Evolutionary conservation across 1,140 invertebrate species (phyloP), one percentile per base, ranked within the genome.

Genomic region (Brachionus koreanus): DNA sequence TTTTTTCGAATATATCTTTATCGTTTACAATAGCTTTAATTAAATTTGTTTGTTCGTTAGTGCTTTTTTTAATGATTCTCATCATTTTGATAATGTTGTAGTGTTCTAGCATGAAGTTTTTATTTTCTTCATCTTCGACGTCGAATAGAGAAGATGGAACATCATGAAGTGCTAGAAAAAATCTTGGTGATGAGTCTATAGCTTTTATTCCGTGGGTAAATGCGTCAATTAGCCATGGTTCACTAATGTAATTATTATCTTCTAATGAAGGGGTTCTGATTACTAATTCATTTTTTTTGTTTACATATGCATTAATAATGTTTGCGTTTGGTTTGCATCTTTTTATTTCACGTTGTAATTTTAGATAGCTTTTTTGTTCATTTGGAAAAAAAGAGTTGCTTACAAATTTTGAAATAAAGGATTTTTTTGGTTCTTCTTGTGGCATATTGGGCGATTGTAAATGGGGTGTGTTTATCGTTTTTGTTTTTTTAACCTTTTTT

Each of bases 211-310:
- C 63, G 33, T 67, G 63, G 9, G 9, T n/a, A 67, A 67, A 67
- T 5, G 63, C 63, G 29, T 67, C 63, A 0, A 4, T 67, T 67
- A 25, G 29, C 63, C 63, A 67, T 33, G 23, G 23, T 29, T 67
- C 25, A 67, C 35, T 67, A 5, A 67, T 67, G 1, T 67, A 35
- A 67, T 6, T 33, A 13, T 67, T 67, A 6, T 67, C 25, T n/a
- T 33, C 29, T 3, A 33, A 13, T 29, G 63, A n/a, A 35, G 23
- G 0, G 23, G 63, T 57, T 57, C 49, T 57, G 1, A 57, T 57
- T 12, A 67, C 13, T 37, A 67, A 13, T 67, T 67, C 63, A 35
- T 67, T 37, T 67, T 67, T 67, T 67, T 67, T 67, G 63, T 67
- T 67, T 12, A 67, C 35, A 67, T 67, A 67, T 0, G 29, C 1